These are phyloP conservation scores for Caenorhabditis uteleia DNA, from an alignment of 2,888 invertebrate species.

Conservation along the genomic window DNA sequence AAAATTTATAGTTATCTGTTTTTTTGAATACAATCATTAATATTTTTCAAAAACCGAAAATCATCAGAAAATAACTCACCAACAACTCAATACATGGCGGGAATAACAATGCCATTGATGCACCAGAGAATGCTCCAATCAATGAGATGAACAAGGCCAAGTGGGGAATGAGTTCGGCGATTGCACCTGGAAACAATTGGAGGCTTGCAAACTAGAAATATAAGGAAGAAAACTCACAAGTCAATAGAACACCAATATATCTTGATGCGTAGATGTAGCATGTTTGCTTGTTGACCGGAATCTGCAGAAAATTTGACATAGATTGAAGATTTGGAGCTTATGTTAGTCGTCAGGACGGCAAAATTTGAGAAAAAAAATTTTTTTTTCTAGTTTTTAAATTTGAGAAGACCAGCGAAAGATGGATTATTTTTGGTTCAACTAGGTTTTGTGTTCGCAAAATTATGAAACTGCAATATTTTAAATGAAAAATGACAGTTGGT, in stretches of 20 bases:
- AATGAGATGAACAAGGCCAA: slow-evolving; percentile 85
- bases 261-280: slow-evolving; percentile 72
- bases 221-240: slow-evolving; percentile 42
- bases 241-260: slow-evolving; percentile 70
- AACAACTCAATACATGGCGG: slow-evolving; percentile 86
- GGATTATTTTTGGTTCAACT: too few relatives aligned
- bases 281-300: slow-evolving; percentile 55
- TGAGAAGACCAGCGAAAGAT: too few relatives aligned
- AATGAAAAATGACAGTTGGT: too few relatives aligned
- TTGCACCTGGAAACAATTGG: slow-evolving; percentile 39
- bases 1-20: neutral
- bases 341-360: neutral
- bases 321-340: neutral
- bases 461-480: too few relatives aligned
- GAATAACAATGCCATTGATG: slow-evolving; percentile 84
- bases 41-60: slow-evolving; percentile 1
- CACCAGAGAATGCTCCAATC: slow-evolving; percentile 87
- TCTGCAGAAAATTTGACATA: slow-evolving; percentile 20
- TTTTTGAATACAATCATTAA: neutral
- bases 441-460: too few relatives aligned
- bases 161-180: slow-evolving; percentile 83
- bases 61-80: too few relatives aligned
- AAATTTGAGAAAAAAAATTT: neutral
- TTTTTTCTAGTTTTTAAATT: neutral
- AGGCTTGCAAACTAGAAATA: neutral